Evolutionary conservation across 2,797 vertebrate genomes (phyloP), one percentile per base, ranked within the genome.

Genomic region (Sylvilagus floridanus): DNA sequence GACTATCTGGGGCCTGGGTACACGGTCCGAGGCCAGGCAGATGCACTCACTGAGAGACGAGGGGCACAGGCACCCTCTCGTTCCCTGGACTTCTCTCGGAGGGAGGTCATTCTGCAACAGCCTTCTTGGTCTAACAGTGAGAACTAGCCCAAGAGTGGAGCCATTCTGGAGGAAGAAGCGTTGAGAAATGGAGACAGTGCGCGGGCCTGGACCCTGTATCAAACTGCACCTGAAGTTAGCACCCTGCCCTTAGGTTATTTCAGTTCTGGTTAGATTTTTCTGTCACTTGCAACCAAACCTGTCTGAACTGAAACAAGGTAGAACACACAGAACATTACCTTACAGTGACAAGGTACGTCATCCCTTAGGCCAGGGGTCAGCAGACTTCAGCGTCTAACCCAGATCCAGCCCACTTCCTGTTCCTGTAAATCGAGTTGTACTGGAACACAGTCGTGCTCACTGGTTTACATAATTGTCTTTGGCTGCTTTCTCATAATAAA

Each of bases 381-480:
- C 42, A 86, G 35, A 82, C 30, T 68, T 60, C 47, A 35, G 30
- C 5, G 7, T 42, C 32, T 4, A 2, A 32, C 63, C 17, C 28
- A 52, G 69, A 82, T 54, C 3, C 35, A 26, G 73, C 69, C 52
- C 42, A 8, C 16, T 21, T 8, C 16, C 69, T 93, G 52, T 69
- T 83, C 83, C 60, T 77, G n/a, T 84, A 89, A 96, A 91, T 73
- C 63, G 83, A 87, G 81, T 91, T 93, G 94, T 91, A 54, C 4
- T 47, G 76, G 69, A 57, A 66, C n/a, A 66, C n/a, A 62, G 32
- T 4, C 5, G 14, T 12, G 72, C 35, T 69, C 42, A 24, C 54
- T 72, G 71, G 85, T 71, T 50, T 19, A 37, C 0, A 7, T 42
- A 52, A 57, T 8, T 82, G 32, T 12, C 75, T 12, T 7, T 21